A percentile compares a stretch with the other conserved stretches of the same genome.
Conservation (phyloP, 2,797 vertebrate genomes). For the Anabas testudineus region DNA sequence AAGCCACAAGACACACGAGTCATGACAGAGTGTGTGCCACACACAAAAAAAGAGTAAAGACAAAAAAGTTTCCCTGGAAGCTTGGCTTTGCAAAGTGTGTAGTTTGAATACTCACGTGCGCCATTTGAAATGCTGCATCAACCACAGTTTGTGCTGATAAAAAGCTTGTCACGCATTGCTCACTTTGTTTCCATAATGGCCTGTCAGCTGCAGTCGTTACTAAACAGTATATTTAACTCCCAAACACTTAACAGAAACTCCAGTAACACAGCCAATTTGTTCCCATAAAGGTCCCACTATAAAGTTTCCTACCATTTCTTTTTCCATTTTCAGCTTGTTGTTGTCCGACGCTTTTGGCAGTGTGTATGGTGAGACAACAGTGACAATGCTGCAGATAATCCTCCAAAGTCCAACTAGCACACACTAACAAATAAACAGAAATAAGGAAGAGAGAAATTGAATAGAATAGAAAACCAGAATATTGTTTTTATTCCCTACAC, state of each 20-base stretch:
- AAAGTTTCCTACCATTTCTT: slow-evolving; percentile 59
- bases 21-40: slow-evolving; percentile 19
- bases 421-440: too few relatives aligned
- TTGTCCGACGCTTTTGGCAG: slow-evolving; percentile 43
- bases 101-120: slow-evolving; percentile 19
- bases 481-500: slow-evolving; percentile 15
- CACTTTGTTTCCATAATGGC: slow-evolving; percentile 64
- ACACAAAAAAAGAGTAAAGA: not conserved
- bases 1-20: slow-evolving; percentile 12
- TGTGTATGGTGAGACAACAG: slow-evolving; percentile 26
- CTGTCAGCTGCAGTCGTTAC: slow-evolving; percentile 62
- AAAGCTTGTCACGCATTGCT: slow-evolving; percentile 61
- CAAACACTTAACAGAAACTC: slow-evolving; percentile 63
- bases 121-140: slow-evolving; percentile 45
- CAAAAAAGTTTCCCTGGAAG: slow-evolving; percentile 47
- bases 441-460: slow-evolving; percentile 5
- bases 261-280: slow-evolving; percentile 55
- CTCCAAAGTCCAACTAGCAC: not conserved
- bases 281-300: slow-evolving; percentile 51
- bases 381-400: slow-evolving; percentile 21
- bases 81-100: slow-evolving; percentile 30
- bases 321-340: slow-evolving; percentile 64
- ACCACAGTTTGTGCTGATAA: slow-evolving; percentile 62
- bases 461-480: slow-evolving; percentile 18
- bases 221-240: slow-evolving; percentile 66